A percentile compares a stretch with the other conserved stretches of the same genome.
Evolutionary conservation across 2,888 invertebrate genomes (phyloP).

Genomic region (Oscheius onirici): DNA sequence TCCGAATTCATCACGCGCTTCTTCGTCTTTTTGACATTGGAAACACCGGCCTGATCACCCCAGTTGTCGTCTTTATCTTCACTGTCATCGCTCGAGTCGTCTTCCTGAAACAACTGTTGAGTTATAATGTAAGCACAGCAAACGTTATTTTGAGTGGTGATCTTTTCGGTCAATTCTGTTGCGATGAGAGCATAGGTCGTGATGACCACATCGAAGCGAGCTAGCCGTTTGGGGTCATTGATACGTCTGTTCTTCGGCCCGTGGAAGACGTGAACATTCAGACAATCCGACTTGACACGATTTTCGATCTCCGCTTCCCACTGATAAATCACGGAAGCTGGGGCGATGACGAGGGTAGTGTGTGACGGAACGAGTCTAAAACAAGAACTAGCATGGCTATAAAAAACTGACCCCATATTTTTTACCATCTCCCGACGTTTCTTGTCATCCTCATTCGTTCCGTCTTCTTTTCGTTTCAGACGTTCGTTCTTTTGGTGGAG

Average conservation of each 20-base stretch:
- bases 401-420: conserved; percentile 35
- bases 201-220: conserved; percentile 81
- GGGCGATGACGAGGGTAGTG: conserved; percentile 84
- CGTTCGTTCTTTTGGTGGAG: conserved; percentile 70
- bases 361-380: conserved; percentile 65
- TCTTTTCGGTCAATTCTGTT: conserved; percentile 71
- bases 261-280: conserved; percentile 83
- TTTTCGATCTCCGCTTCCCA: conserved; percentile 81
- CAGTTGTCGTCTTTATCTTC: conserved; percentile 30
- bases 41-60: conserved; percentile 10
- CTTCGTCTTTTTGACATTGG: conserved; percentile 11
- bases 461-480: conserved; percentile 38
- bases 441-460: conserved; percentile 41
- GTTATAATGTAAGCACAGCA: background rate
- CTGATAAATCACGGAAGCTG: conserved; percentile 88
- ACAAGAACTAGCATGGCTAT: background rate
- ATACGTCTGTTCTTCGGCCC: conserved; percentile 77
- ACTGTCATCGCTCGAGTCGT: conserved; percentile 16
- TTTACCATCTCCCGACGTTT: conserved; percentile 38
- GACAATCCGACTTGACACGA: conserved; percentile 76
- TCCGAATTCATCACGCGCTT: conserved; percentile 29
- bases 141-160: conserved; percentile 33
- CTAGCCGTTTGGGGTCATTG: conserved; percentile 53
- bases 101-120: conserved; percentile 6
- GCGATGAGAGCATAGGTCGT: conserved; percentile 85